Conservation (phyloP, 2,113 vertebrate genomes). For the Pomatostomus ruficeps region DNA sequence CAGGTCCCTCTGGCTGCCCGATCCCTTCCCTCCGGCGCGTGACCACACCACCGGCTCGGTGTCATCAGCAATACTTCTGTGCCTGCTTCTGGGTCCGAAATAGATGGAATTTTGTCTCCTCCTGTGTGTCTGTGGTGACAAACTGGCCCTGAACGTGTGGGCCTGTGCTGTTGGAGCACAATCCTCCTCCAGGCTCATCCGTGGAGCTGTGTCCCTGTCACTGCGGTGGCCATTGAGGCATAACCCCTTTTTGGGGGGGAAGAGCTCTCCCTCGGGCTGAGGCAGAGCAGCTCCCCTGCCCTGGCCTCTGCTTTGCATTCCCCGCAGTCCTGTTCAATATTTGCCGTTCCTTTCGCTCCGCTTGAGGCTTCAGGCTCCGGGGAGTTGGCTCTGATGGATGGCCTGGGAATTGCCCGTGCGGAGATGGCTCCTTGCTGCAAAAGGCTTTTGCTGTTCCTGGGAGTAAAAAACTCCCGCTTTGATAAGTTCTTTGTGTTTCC, state of each 20-base stretch:
- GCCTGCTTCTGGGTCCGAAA: neutral
- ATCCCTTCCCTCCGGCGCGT: neutral
- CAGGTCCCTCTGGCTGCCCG: neutral
- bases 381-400: neutral
- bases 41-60: neutral
- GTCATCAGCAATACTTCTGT: neutral
- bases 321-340: neutral
- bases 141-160: accelerated
- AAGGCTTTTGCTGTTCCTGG: neutral
- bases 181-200: neutral
- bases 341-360: accelerated
- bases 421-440: neutral
- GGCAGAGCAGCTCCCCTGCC: neutral
- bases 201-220: neutral
- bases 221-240: neutral
- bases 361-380: accelerated
- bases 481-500: neutral
- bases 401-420: neutral
- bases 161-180: neutral
- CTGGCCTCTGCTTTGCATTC: neutral
- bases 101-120: neutral
- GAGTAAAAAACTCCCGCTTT: neutral
- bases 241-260: neutral
- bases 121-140: neutral
- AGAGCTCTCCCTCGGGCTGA: neutral